phyloP scores from a whole-genome alignment of 2,797 vertebrate genomes.

The Cephalopachus bancanus region DNA sequence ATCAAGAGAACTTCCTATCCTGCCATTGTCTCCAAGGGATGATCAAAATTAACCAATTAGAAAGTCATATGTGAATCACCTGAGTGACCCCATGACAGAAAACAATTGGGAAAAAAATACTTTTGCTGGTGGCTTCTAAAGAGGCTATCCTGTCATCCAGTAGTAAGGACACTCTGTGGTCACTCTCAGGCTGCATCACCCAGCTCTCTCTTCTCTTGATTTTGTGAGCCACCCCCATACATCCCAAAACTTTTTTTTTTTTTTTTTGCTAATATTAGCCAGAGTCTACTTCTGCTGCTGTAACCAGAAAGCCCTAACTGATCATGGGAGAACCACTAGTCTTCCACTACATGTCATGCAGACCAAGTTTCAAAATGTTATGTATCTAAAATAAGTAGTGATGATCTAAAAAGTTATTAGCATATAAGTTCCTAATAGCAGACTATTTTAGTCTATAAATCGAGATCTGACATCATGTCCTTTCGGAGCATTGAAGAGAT shows the following conservation, averaged over 20 bases:
- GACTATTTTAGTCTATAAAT: not conserved
- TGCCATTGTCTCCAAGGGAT: not conserved
- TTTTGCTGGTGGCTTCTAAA: not conserved
- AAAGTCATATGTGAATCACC: not conserved
- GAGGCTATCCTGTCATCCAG: not conserved
- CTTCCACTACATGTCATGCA: not conserved
- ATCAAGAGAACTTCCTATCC: not conserved
- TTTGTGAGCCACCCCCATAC: too few species aligned
- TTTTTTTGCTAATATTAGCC: not conserved
- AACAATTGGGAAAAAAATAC: not conserved
- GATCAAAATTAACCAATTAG: not conserved
- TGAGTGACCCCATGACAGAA: not conserved
- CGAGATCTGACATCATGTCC: constrained; percentile 1
- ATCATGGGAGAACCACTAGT: not conserved
- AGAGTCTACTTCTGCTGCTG: not conserved
- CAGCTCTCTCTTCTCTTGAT: not conserved
- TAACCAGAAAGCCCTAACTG: not conserved
- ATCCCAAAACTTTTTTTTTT: not conserved
- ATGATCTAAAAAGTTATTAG: not conserved
- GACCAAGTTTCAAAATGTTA: not conserved
- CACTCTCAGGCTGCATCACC: not conserved
- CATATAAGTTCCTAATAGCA: not conserved
- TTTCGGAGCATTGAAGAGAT: not conserved
- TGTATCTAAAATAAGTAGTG: not conserved
- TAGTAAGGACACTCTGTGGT: not conserved